Percentiles rank a stretch among this genome's conserved stretches.
These are phyloP conservation scores for Lagria hirta DNA, from an alignment of 2,888 invertebrate genomes.

Conservation along the genomic window DNA sequence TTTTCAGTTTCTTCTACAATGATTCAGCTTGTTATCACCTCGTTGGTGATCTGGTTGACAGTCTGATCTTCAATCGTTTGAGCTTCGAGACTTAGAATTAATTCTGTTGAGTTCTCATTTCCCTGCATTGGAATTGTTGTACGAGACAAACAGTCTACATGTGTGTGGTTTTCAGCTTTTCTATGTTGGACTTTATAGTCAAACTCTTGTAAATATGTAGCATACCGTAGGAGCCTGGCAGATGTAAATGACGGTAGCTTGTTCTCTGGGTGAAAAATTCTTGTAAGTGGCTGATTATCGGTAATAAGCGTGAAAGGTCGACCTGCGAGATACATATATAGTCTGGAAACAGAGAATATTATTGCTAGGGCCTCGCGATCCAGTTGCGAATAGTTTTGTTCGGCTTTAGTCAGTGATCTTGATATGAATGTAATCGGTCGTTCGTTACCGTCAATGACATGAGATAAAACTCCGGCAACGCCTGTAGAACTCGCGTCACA, in stretches of 20 bases:
- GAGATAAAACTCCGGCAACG: slow-evolving; percentile 42
- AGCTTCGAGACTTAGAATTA: slow-evolving; percentile 5
- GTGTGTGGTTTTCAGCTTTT: slow-evolving; percentile 7
- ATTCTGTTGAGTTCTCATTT: background rate
- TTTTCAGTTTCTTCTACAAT: too few relatives aligned
- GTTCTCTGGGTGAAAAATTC: slow-evolving; percentile 18
- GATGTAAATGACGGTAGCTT: slow-evolving; percentile 14
- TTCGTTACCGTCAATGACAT: slow-evolving; percentile 41
- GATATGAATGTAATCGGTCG: slow-evolving; percentile 33
- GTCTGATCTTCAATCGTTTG: too few relatives aligned
- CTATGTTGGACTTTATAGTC: slow-evolving; percentile 12
- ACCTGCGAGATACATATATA: slow-evolving; percentile 23
- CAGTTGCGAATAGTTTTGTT: slow-evolving; percentile 29
- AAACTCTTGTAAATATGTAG: slow-evolving; percentile 15
- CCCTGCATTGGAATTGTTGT: slow-evolving; percentile 8
- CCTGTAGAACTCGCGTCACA: slow-evolving; percentile 45
- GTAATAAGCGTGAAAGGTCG: slow-evolving; percentile 21
- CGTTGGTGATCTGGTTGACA: too few relatives aligned
- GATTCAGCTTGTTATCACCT: too few relatives aligned
- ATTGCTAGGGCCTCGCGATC: slow-evolving; percentile 46
- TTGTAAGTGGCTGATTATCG: slow-evolving; percentile 26
- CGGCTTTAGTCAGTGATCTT: slow-evolving; percentile 9
- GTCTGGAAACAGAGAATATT: slow-evolving; percentile 16
- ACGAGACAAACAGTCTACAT: slow-evolving; percentile 23
- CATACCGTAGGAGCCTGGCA: slow-evolving; percentile 29